A percentile compares a stretch with the other conserved stretches of the same genome.
Evolutionary conservation across 1,140 invertebrate genomes (phyloP).

Genomic region (Ceratoteleas bidentatus): DNA sequence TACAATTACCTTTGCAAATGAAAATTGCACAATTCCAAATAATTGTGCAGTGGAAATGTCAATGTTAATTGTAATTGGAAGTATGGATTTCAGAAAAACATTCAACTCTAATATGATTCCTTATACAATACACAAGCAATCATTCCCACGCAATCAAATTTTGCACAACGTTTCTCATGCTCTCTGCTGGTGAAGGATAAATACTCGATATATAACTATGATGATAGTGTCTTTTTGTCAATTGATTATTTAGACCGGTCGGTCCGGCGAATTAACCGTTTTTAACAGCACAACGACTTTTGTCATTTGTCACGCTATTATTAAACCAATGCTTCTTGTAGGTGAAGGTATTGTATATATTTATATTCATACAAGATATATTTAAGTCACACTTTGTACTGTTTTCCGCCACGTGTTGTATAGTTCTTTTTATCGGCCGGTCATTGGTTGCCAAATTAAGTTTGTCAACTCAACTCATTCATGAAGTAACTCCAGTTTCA

Average conservation of each 20-base stretch:
- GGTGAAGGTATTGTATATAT: slow-evolving; percentile 53
- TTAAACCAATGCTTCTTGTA: slow-evolving; percentile 36
- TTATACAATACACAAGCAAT: slow-evolving; percentile 8
- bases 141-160: slow-evolving; percentile 35
- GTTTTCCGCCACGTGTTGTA: no score
- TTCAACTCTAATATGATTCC: slow-evolving; percentile 1
- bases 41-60: background rate
- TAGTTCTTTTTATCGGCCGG: no score
- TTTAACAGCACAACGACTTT: slow-evolving; percentile 38
- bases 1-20: no score
- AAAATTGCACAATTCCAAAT: background rate
- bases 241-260: background rate
- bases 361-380: background rate
- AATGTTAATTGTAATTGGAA: background rate
- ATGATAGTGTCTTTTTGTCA: slow-evolving; percentile 1
- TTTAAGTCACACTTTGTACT: slow-evolving; percentile 1
- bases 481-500: no score
- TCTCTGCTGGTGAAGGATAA: slow-evolving; percentile 66
- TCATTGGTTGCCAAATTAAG: no score
- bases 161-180: slow-evolving; percentile 54
- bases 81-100: background rate
- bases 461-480: no score
- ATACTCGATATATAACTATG: background rate
- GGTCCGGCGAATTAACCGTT: slow-evolving; percentile 18
- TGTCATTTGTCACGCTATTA: slow-evolving; percentile 29